These are phyloP conservation scores for Capricornis sumatraensis DNA, from an alignment of 2,113 vertebrate genomes.

Conservation along the genomic window DNA sequence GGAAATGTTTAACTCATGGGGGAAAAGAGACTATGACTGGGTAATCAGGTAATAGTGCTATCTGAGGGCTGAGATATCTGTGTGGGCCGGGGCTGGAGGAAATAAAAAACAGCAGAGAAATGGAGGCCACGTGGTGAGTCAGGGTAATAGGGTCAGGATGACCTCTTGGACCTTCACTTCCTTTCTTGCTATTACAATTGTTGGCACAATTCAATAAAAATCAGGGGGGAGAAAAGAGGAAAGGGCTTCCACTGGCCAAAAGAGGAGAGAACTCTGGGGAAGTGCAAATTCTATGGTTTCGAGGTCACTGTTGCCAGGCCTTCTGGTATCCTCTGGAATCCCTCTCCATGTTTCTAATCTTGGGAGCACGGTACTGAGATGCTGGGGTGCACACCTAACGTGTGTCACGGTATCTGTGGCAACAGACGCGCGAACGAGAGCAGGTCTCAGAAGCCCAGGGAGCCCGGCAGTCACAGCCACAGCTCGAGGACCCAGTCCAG, in stretches of 20 bases:
- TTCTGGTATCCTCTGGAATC: neutral
- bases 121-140: neutral
- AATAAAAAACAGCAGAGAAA: neutral
- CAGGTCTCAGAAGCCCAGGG: neutral
- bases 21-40: neutral
- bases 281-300: neutral
- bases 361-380: neutral
- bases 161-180: neutral
- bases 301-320: neutral
- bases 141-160: rapidly evolving
- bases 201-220: neutral
- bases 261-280: neutral
- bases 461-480: neutral
- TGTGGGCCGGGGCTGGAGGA: neutral
- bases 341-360: neutral
- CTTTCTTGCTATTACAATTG: neutral
- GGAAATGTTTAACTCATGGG: neutral
- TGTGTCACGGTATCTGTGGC: neutral
- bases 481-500: neutral
- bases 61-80: neutral
- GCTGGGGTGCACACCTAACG: neutral
- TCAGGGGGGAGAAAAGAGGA: neutral
- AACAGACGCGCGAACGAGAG: neutral
- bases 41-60: neutral
- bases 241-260: neutral